Evolutionary conservation across 2,888 invertebrate genomes (phyloP).

Genomic region (Cephus spinipes): DNA sequence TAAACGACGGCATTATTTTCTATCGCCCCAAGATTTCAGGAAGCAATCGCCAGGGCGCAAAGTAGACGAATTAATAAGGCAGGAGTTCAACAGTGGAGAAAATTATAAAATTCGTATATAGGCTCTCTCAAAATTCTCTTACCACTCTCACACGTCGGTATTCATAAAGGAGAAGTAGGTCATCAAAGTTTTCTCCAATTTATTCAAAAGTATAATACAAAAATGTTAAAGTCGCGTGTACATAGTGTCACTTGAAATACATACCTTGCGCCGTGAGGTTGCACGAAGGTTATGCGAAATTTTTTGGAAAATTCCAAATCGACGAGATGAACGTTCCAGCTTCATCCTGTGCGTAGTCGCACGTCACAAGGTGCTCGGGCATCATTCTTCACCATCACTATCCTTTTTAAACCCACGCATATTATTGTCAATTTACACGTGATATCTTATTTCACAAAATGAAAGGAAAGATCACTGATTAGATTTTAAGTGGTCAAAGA

Average conservation of each 20-base stretch:
- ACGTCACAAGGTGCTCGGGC: no score
- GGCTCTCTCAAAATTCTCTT: background rate
- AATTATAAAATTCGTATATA: background rate
- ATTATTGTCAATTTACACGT: background rate
- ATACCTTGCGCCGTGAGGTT: background rate
- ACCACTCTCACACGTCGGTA: background rate
- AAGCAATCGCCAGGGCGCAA: background rate
- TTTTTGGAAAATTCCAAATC: background rate
- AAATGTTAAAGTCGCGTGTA: background rate
- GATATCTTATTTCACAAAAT: background rate
- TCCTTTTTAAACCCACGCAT: background rate
- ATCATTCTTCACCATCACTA: background rate
- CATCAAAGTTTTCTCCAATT: background rate
- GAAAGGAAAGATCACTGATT: background rate
- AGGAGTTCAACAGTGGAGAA: background rate
- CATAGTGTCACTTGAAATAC: background rate
- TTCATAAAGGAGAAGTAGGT: background rate
- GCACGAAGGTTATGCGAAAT: background rate
- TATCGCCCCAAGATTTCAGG: conserved; percentile 15
- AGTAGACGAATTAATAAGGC: background rate
- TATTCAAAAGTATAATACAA: background rate
- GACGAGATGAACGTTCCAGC: background rate
- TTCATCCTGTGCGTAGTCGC: background rate
- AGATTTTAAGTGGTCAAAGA: background rate
- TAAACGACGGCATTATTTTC: conserved; percentile 19